Percentiles rank a stretch among this genome's conserved stretches.
phyloP scores from a whole-genome alignment of 2,113 vertebrate genomes.

The Salvator merianae region DNA sequence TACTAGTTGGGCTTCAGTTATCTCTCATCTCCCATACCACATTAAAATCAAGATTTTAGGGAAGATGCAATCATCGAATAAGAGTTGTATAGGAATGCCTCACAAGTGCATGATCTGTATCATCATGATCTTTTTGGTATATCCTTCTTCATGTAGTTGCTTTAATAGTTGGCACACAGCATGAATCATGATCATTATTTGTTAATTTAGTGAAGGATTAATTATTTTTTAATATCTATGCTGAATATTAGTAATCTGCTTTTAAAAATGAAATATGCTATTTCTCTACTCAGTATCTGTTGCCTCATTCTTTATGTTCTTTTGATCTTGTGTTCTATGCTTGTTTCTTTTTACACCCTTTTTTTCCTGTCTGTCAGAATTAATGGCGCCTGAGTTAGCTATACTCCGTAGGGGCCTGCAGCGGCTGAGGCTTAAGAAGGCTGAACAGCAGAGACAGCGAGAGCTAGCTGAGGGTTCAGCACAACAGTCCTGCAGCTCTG shows the following conservation, averaged over 20 bases:
- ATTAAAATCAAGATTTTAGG: not conserved
- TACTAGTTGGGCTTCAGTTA: not conserved
- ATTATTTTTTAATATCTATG: not conserved
- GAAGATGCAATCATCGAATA: not conserved
- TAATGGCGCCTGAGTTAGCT: conserved; percentile 92
- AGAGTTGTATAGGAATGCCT: not conserved
- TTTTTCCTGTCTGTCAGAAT: conserved; percentile 81
- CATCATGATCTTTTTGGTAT: conserved; percentile 4
- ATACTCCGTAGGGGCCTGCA: conserved; percentile 98
- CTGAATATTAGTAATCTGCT: not conserved
- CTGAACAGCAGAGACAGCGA: conserved; percentile 90
- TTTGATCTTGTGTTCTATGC: conserved; percentile 46
- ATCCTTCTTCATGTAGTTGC: conserved; percentile 29
- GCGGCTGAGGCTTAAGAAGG: conserved; percentile 90
- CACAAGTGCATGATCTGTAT: not conserved
- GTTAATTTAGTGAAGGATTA: conserved; percentile 11
- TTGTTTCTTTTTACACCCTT: conserved; percentile 46
- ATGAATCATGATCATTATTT: not conserved
- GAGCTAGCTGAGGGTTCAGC: conserved; percentile 75
- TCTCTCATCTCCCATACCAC: not conserved
- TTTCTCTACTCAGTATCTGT: conserved; percentile 26
- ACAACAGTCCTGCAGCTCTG: conserved; percentile 73
- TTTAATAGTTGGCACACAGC: conserved; percentile 12
- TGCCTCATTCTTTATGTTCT: conserved; percentile 54
- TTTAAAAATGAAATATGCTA: conserved; percentile 17